These are phyloP conservation scores for Cromileptes altivelis DNA, from an alignment of 2,113 vertebrate species.

Conservation along the genomic window DNA sequence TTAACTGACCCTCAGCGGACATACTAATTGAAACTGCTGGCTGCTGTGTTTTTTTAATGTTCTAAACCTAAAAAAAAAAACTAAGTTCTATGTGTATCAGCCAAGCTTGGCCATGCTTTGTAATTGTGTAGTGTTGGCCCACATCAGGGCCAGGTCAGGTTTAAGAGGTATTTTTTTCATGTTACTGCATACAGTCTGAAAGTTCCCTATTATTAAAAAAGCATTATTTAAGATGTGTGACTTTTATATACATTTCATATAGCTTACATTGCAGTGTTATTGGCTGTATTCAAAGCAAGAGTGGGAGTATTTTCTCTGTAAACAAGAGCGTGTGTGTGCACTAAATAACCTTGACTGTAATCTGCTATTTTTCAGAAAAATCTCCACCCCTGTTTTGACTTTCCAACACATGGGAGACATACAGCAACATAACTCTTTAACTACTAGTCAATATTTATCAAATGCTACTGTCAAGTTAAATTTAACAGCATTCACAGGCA, in stretches of 20 bases:
- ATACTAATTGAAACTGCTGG: not conserved
- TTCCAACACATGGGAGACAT: conserved; percentile 7
- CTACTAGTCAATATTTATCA: conserved; percentile 10
- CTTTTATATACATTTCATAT: not conserved
- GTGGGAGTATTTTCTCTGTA: not conserved
- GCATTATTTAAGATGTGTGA: not conserved
- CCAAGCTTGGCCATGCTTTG: not conserved
- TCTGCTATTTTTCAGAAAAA: not conserved
- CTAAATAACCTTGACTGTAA: conserved; percentile 7
- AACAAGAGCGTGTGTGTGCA: not conserved
- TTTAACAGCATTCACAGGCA: conserved; percentile 8
- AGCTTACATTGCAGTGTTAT: not conserved
- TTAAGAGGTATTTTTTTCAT: not conserved
- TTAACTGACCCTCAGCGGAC: not conserved
- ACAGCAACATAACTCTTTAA: conserved; percentile 9
- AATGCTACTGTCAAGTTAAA: not conserved
- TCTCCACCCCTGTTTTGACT: conserved; percentile 22
- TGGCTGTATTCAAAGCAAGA: not conserved
- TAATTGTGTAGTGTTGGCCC: not conserved
- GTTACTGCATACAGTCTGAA: not conserved
- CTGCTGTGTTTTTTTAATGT: not conserved
- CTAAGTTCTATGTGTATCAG: not conserved
- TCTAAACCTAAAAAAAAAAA: not conserved
- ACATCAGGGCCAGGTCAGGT: not conserved
- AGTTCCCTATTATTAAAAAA: not conserved